Percentiles rank a stretch among this genome's conserved stretches.
Evolutionary conservation across 2,888 invertebrate species (phyloP).

Genomic region (Helobdella robusta): DNA sequence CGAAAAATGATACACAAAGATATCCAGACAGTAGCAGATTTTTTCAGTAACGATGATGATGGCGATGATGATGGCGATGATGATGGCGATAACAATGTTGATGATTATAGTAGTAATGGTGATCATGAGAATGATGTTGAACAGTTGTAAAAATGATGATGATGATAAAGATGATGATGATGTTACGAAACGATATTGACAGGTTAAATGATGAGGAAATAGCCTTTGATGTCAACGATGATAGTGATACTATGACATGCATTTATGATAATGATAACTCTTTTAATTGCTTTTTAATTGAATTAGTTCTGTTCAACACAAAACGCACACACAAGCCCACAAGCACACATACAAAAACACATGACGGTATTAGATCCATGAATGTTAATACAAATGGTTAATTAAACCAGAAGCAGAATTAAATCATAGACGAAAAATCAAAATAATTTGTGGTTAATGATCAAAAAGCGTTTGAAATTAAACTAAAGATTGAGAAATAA

Average conservation of each 20-base stretch:
- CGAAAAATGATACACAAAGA: too few species aligned
- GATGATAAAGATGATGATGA: constrained; percentile 13
- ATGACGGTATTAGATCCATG: too few species aligned
- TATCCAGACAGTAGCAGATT: background rate
- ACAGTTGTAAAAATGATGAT: too few species aligned
- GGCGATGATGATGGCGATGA: constrained; percentile 12
- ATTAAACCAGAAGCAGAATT: too few species aligned
- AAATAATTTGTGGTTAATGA: too few species aligned
- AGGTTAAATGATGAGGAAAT: background rate
- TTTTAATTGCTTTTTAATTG: background rate
- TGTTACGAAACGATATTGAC: too few species aligned
- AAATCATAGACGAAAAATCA: too few species aligned
- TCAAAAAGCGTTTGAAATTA: too few species aligned
- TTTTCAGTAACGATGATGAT: constrained; percentile 5
- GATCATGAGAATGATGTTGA: constrained; percentile 10
- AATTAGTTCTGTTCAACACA: background rate
- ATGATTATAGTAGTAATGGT: background rate
- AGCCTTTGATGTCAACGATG: background rate
- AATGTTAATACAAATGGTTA: too few species aligned
- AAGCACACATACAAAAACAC: background rate
- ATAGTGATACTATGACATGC: background rate
- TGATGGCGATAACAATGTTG: background rate
- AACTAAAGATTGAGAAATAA: too few species aligned
- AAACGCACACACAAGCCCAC: background rate
- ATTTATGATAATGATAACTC: background rate